These are phyloP conservation scores for Campoplex nolae DNA, from an alignment of 2,888 invertebrate genomes.

Conservation along the genomic window DNA sequence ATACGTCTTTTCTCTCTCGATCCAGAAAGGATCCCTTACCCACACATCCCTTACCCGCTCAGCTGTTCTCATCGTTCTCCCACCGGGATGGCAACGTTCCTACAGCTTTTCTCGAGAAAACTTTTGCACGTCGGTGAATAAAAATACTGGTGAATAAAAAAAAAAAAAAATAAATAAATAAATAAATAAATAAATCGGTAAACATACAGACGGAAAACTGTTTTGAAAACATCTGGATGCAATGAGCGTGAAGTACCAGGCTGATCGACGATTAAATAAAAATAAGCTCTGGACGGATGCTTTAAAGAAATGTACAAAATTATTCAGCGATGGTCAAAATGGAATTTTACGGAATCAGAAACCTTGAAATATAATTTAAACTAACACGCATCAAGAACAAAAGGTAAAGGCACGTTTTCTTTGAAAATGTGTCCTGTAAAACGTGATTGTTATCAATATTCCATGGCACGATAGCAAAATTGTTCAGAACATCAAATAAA, in stretches of 20 bases:
- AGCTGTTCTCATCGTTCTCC: constrained; percentile 16
- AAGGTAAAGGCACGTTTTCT: too few species aligned
- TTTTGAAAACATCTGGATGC: not conserved
- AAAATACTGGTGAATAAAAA: constrained; percentile 49
- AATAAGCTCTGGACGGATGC: not conserved
- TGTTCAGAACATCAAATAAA: too few species aligned
- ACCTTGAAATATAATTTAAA: not conserved
- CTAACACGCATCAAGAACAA: too few species aligned
- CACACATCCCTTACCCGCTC: constrained; percentile 27
- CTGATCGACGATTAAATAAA: not conserved
- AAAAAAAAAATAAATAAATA: too few species aligned
- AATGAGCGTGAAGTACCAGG: not conserved
- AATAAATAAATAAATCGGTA: not conserved
- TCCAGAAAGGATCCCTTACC: constrained; percentile 19
- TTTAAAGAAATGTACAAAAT: not conserved
- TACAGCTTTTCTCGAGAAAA: constrained; percentile 53
- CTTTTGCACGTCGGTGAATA: constrained; percentile 53
- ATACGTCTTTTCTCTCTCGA: constrained; percentile 5
- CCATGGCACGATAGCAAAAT: too few species aligned
- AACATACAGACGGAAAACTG: not conserved
- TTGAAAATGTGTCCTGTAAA: too few species aligned
- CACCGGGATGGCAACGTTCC: constrained; percentile 39
- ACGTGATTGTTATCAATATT: too few species aligned
- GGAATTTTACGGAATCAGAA: not conserved
- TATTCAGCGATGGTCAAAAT: not conserved